phyloP scores from a whole-genome alignment of 23 tunicate species.

The Styela clava region DNA sequence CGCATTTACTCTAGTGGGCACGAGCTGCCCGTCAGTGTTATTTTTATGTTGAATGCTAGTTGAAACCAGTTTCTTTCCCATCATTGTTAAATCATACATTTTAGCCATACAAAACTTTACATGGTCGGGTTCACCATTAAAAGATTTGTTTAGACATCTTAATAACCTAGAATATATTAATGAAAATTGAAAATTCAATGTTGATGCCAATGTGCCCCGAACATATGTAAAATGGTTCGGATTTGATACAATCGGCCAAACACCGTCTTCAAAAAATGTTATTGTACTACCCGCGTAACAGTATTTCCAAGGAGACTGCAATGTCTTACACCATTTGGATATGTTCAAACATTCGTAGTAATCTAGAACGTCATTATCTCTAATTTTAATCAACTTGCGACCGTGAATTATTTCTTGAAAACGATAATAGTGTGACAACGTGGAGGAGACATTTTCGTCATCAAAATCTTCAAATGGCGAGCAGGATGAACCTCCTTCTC shows the following conservation, averaged over 20 bases:
- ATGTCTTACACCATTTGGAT: neutral
- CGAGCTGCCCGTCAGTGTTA: too few relatives aligned
- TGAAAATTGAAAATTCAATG: slow-evolving; percentile 6
- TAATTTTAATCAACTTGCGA: slow-evolving; percentile 1
- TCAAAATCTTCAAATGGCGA: slow-evolving; percentile 16
- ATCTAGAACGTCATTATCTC: neutral
- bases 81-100: slow-evolving; percentile 42
- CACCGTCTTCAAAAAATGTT: slow-evolving; percentile 30
- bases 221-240: slow-evolving; percentile 11
- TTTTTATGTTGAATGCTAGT: too few relatives aligned
- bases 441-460: neutral
- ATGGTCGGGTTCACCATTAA: slow-evolving; percentile 7
- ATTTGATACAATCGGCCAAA: slow-evolving; percentile 40
- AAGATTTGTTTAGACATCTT: slow-evolving; percentile 26
- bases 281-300: slow-evolving; percentile 33
- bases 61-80: slow-evolving; percentile 26
- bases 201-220: slow-evolving; percentile 14
- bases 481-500: slow-evolving; percentile 63
- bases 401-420: slow-evolving; percentile 40
- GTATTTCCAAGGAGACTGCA: neutral
- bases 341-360: slow-evolving; percentile 10
- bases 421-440: slow-evolving; percentile 32
- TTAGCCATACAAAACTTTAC: slow-evolving; percentile 30
- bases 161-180: slow-evolving; percentile 16
- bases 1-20: too few relatives aligned